Evolutionary conservation across 92 coral and sea anemone genomes (phyloP).

Genomic region (Scolanthus callimorphus): DNA sequence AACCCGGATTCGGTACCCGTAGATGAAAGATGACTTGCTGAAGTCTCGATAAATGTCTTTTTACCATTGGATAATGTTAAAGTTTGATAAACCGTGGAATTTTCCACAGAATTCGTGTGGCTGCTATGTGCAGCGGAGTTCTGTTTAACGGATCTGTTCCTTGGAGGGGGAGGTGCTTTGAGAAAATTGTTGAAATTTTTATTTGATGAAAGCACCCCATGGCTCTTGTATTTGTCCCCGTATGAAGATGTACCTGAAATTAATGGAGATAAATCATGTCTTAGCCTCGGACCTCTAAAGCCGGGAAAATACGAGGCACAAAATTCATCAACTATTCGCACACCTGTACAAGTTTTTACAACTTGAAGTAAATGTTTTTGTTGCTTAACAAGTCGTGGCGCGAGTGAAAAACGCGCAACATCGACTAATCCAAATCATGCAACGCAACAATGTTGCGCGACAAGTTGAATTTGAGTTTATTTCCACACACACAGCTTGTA

Average conservation of each 20-base stretch:
- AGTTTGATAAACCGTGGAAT: slow-evolving; percentile 23
- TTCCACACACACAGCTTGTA: too few species aligned
- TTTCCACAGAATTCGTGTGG: slow-evolving; percentile 10
- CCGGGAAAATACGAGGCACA: too few species aligned
- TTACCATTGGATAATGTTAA: slow-evolving; percentile 41
- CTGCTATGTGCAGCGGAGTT: slow-evolving; percentile 43
- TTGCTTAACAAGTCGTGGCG: too few species aligned
- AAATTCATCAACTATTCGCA: too few species aligned
- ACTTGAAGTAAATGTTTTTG: too few species aligned
- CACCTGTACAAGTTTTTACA: too few species aligned
- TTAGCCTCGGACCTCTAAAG: too few species aligned
- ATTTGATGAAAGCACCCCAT: slow-evolving; percentile 17
- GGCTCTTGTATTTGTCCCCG: slow-evolving; percentile 61
- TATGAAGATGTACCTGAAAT: slow-evolving; percentile 51
- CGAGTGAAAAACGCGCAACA: too few species aligned
- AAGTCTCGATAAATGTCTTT: slow-evolving; percentile 53
- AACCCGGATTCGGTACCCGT: slow-evolving; percentile 35
- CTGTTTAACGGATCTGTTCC: slow-evolving; percentile 71
- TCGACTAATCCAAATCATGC: too few species aligned
- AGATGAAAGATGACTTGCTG: slow-evolving; percentile 14
- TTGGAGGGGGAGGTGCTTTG: slow-evolving; percentile 88
- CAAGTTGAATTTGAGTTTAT: too few species aligned
- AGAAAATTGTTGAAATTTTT: slow-evolving; percentile 67
- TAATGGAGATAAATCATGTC: too few species aligned
- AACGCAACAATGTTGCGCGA: too few species aligned